Conservation (phyloP, 1,140 invertebrate genomes). For the Brachionus sp. region DNA sequence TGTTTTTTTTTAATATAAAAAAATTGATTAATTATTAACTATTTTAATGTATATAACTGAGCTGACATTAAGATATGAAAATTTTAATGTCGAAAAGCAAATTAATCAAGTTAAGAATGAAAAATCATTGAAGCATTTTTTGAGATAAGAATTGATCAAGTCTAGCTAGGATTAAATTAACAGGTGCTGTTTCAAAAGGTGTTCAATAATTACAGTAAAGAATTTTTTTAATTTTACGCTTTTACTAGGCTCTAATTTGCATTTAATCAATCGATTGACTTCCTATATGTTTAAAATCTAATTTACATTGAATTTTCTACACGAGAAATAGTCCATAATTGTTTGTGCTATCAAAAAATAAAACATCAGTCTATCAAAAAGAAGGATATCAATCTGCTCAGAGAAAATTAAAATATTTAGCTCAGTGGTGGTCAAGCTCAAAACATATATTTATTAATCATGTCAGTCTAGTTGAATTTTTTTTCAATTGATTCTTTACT, state of each 20-base stretch:
- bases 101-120: not conserved
- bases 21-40: not conserved
- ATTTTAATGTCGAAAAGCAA: not conserved
- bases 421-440: not conserved
- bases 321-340: slow-evolving; percentile 4
- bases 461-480: not conserved
- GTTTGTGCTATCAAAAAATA: slow-evolving; percentile 12
- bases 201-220: slow-evolving; percentile 2
- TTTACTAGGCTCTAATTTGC: not conserved
- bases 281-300: not conserved
- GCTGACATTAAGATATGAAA: not conserved
- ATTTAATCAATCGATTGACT: slow-evolving; percentile 3
- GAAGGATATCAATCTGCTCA: slow-evolving; percentile 11
- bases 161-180: not conserved
- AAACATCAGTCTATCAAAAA: slow-evolving; percentile 33
- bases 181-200: not conserved
- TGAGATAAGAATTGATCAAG: not conserved
- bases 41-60: not conserved
- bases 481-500: not conserved
- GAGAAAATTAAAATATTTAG: slow-evolving; percentile 5
- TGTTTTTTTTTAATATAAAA: not conserved
- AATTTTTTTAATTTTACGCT: not conserved
- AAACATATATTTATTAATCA: not conserved
- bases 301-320: not conserved
- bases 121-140: not conserved